Base-by-base conservation (phyloP, 1,140 invertebrate species). In the Apis cerana region DNA sequence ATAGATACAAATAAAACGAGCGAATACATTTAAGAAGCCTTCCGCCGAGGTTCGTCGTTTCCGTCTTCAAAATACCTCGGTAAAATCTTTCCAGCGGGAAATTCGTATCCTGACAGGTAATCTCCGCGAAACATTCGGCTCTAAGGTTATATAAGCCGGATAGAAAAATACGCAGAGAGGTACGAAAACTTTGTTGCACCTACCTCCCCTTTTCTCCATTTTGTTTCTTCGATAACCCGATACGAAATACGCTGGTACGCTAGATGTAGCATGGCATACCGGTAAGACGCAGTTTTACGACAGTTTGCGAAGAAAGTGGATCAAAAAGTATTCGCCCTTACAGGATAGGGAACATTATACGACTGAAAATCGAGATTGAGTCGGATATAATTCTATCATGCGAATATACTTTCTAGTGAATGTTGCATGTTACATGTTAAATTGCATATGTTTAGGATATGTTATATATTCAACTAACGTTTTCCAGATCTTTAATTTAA, bases 81-180 rank as follows among this genome's bases (percentile, higher is more conserved):
- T 64, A 72, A 85, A 88, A 82, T 88, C 68, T 78, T 21, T 61
- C 59, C 69, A 58, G 21, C 58, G 56, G 68, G 69, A 78, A 83
- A 88, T 76, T 83, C 69, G 74, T 81, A 88, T 85, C 82, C 74
- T 83, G 87, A 81, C 86, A 86, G 87, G 80, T 88, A 86, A 89
- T 89, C 86, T 88, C 71, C 50, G 78, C 77, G 80, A 79, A 83
- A 83, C 70, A 89, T 88, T 89, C 62, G 75, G 67, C 67, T 76
- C n/a, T 43, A 10, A 75, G 83, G 79, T 87, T 87, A 71, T 88
- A 88, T 79, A 82, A 85, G 59, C 69, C 52, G 77, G 68, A 87
- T 62, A 81, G 82, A 78, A 84, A 81, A 77, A 87, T 86, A 77
- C 56, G 58, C n/a, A 21, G 54, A 21, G 43, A 54, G 54, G 21